Evolutionary conservation across 2,888 invertebrate genomes (phyloP).

Genomic region (Mermis nigrescens): DNA sequence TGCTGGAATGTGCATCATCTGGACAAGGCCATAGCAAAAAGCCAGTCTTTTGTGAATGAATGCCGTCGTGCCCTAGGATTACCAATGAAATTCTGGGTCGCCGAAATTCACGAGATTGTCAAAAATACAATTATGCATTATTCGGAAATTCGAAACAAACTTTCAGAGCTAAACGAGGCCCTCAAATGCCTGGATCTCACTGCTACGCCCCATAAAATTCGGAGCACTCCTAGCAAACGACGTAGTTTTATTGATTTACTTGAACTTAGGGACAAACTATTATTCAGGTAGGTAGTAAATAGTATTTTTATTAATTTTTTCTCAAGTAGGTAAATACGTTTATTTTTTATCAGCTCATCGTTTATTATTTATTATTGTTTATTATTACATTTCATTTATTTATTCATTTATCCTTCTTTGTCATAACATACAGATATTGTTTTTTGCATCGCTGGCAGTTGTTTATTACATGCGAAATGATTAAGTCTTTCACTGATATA

Average conservation of each 20-base stretch:
- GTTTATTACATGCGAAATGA: too few relatives aligned
- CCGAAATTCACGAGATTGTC: constrained; percentile 11
- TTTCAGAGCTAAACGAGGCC: constrained; percentile 30
- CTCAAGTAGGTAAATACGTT: too few relatives aligned
- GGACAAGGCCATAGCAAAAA: constrained; percentile 3
- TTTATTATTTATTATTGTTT: too few relatives aligned
- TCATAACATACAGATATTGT: too few relatives aligned
- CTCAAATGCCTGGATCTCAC: constrained; percentile 30
- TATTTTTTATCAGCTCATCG: too few relatives aligned
- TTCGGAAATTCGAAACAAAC: constrained; percentile 29
- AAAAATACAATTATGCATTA: constrained; percentile 29
- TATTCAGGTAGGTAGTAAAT: too few relatives aligned
- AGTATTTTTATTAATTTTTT: too few relatives aligned
- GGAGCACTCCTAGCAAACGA: constrained; percentile 28
- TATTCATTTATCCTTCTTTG: too few relatives aligned
- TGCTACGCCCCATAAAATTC: too few relatives aligned
- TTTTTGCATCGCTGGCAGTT: too few relatives aligned
- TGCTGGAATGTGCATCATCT: constrained; percentile 2
- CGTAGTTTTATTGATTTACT: constrained; percentile 30
- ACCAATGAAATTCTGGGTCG: constrained; percentile 4
- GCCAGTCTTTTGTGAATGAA: constrained; percentile 12
- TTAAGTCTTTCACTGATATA: too few relatives aligned
- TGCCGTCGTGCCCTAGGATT: constrained; percentile 10
- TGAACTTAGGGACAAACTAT: constrained; percentile 23
- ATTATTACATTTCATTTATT: too few relatives aligned